Percentiles rank a stretch among this genome's conserved stretches.
phyloP scores from a whole-genome alignment of 2,888 invertebrate genomes.

The Helobdella robusta region DNA sequence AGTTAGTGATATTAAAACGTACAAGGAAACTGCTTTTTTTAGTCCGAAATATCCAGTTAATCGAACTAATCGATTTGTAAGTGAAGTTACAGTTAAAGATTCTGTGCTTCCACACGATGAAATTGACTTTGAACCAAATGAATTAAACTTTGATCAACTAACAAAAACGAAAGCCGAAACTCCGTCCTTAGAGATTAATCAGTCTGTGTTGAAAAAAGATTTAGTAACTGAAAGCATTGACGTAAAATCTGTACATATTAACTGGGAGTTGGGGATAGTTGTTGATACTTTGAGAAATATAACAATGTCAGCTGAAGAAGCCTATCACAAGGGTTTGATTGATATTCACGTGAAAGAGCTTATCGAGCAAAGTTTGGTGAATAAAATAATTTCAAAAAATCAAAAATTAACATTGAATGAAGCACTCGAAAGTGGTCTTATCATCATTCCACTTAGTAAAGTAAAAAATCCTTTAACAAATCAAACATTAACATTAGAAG shows the following conservation, averaged over 20 bases:
- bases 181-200: not conserved
- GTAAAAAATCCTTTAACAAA: conserved; percentile 34
- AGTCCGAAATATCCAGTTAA: no score
- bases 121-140: conserved; percentile 3
- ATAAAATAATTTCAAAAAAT: not conserved
- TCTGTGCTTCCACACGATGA: not conserved
- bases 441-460: conserved; percentile 34
- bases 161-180: no score
- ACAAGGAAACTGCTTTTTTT: not conserved
- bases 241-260: conserved; percentile 19
- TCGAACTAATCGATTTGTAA: no score
- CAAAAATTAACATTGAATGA: conserved; percentile 34
- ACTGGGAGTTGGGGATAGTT: conserved; percentile 45
- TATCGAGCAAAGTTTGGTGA: conserved; percentile 29
- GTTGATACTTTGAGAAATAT: conserved; percentile 59
- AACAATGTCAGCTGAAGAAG: conserved; percentile 75
- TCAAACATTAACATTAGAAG: conserved; percentile 64
- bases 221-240: not conserved
- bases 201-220: not conserved
- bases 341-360: conserved; percentile 57
- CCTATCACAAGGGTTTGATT: conserved; percentile 77
- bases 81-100: not conserved
- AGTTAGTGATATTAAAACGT: not conserved
- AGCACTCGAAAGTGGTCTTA: conserved; percentile 34
- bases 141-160: no score